Evolutionary conservation across 35 echinoderm and acorn worm genomes (phyloP), one percentile per base, ranked within the genome.

Genomic region (Apostichopus japonicus): DNA sequence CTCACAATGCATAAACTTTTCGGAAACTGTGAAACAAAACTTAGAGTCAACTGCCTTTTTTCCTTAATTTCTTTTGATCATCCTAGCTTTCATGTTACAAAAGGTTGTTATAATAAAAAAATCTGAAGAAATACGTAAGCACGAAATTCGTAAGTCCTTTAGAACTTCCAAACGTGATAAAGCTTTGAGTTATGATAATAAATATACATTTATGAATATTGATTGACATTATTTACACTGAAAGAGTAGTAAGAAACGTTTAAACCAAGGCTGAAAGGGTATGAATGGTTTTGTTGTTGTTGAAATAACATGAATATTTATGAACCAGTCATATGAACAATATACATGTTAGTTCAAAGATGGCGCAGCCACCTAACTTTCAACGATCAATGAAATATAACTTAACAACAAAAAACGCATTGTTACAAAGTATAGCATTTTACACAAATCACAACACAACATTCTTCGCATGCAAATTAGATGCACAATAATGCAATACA

Each of bases 201-300:
- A 84, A 84, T 84, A 84, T 84, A 84, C 81, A 54, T 58, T 57
- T 84, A 84, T 84, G 21, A 75, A 75, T 55, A 57, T 57, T 84
- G 11, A 84, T 83, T 5, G 56, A 84, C 81, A 58, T 51, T 84
- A 84, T 84, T 55, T 84, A 84, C 81, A 84, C 81, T 84, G 81
- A 84, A 84, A 84, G 81, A 84, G 16, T 57, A 84, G 15, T 84
- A 84, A 84, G 15, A 75, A 75, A 84, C 81, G 22, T 57, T 84
- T 58, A 22, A 57, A 23, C 56, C 19, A 84, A 84, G 81, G 81
- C 81, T 84, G 10, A 84, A 84, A 84, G 54, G 16, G 17, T 84
- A 54, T 84, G 17, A 84, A 84, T 84, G 81, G 55, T 84, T 84
- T 75, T 22, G 33, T 44, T 44, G 33, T 44, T 44, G 33, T 44